A percentile compares a stretch with the other conserved stretches of the same genome.
Evolutionary conservation across 2,888 invertebrate genomes (phyloP).

Genomic region (Oscheius onirici): DNA sequence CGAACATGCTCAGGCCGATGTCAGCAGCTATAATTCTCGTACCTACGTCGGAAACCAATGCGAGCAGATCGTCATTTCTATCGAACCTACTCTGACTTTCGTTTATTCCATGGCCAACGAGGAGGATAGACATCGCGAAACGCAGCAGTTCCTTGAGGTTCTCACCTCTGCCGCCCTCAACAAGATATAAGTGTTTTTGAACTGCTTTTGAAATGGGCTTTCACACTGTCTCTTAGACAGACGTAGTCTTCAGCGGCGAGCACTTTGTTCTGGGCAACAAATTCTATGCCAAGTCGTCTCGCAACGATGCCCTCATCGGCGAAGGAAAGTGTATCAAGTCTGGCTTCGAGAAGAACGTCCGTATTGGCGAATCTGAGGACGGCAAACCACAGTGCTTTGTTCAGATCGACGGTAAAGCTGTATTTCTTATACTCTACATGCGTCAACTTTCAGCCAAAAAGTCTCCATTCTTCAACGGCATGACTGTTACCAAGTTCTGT

Average conservation of each 20-base stretch:
- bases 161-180: conserved; percentile 13
- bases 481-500: neutral
- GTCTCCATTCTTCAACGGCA: conserved; percentile 28
- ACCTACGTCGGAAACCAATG: conserved; percentile 10
- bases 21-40: neutral
- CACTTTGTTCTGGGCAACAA: conserved; percentile 25
- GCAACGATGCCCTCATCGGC: conserved; percentile 26
- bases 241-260: conserved; percentile 18
- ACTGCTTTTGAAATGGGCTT: neutral
- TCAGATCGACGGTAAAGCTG: conserved; percentile 36
- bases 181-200: conserved; percentile 1
- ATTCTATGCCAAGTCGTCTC: conserved; percentile 10
- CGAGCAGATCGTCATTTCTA: conserved; percentile 1
- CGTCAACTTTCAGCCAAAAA: conserved; percentile 16
- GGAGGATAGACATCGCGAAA: conserved; percentile 11
- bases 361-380: conserved; percentile 21
- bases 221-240: neutral
- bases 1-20: conserved; percentile 2
- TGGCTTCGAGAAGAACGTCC: conserved; percentile 35
- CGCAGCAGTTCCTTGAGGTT: conserved; percentile 30
- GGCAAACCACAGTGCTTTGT: neutral
- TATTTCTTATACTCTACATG: too few relatives aligned
- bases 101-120: neutral
- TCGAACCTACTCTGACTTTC: neutral
- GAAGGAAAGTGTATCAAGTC: conserved; percentile 36